Percentiles rank a stretch among this genome's conserved stretches.
These are phyloP conservation scores for Forbesichthys papilliferus DNA, from an alignment of 2,113 vertebrate species.

Conservation along the genomic window DNA sequence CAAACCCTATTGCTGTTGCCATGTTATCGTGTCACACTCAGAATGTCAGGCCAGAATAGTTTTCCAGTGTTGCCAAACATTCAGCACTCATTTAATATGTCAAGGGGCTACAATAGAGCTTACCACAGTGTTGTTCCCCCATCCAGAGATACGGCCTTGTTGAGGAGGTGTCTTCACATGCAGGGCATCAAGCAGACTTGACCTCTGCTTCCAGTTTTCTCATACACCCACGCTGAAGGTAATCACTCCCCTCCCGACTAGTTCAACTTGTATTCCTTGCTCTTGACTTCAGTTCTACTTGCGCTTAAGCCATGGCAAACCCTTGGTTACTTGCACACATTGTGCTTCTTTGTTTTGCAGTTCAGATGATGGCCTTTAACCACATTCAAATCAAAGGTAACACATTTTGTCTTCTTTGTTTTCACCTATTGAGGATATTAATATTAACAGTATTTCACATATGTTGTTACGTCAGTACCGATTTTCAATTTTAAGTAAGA, in stretches of 20 bases:
- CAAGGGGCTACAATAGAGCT: too few species aligned
- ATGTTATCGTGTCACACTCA: too few species aligned
- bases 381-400: slow-evolving; percentile 53
- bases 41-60: too few species aligned
- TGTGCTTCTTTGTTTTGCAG: slow-evolving; percentile 26
- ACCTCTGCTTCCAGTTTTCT: slow-evolving; percentile 68
- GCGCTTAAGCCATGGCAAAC: slow-evolving; percentile 45
- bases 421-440: too few species aligned
- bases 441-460: too few species aligned
- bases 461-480: too few species aligned
- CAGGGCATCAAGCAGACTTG: slow-evolving; percentile 62
- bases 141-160: neutral
- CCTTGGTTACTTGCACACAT: neutral
- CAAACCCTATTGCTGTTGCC: too few species aligned
- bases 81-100: neutral
- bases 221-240: slow-evolving; percentile 2
- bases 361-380: slow-evolving; percentile 12
- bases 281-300: neutral
- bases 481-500: too few species aligned
- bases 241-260: neutral
- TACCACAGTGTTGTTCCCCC: neutral
- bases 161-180: slow-evolving; percentile 22
- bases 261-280: slow-evolving; percentile 6
- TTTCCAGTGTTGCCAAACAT: neutral
- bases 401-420: slow-evolving; percentile 3